Evolutionary conservation across 2,113 vertebrate genomes (phyloP).

Genomic region (Rhabdornis inornatus): DNA sequence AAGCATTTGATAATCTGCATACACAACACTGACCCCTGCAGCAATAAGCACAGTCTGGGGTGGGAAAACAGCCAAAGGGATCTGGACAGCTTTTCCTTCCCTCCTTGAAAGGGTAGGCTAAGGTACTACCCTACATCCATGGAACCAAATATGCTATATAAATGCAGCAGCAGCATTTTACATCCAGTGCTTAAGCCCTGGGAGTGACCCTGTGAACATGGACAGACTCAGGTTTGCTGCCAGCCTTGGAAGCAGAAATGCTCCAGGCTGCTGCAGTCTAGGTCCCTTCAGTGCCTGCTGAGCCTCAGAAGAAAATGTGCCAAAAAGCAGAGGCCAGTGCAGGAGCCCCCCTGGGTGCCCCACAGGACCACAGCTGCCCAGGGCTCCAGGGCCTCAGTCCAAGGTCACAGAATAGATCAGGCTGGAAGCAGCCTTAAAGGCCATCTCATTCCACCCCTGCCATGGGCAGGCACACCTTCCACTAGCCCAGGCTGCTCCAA

Average conservation of each 20-base stretch:
- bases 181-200: not conserved
- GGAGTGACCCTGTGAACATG: not conserved
- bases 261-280: not conserved
- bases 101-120: not conserved
- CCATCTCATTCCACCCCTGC: not conserved
- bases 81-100: not conserved
- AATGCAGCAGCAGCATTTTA: not conserved
- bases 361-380: accelerated
- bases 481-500: accelerated
- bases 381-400: not conserved
- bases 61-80: not conserved
- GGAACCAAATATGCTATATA: accelerated
- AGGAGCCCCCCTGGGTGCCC: not conserved
- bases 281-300: not conserved
- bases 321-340: not conserved
- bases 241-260: not conserved
- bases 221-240: not conserved
- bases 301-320: not conserved
- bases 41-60: not conserved
- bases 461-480: not conserved
- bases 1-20: not conserved
- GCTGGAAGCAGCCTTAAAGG: accelerated
- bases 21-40: not conserved
- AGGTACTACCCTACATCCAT: not conserved
- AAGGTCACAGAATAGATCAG: not conserved